These are phyloP conservation scores for Lates japonicus DNA, from an alignment of 2,797 vertebrate species.

Conservation along the genomic window DNA sequence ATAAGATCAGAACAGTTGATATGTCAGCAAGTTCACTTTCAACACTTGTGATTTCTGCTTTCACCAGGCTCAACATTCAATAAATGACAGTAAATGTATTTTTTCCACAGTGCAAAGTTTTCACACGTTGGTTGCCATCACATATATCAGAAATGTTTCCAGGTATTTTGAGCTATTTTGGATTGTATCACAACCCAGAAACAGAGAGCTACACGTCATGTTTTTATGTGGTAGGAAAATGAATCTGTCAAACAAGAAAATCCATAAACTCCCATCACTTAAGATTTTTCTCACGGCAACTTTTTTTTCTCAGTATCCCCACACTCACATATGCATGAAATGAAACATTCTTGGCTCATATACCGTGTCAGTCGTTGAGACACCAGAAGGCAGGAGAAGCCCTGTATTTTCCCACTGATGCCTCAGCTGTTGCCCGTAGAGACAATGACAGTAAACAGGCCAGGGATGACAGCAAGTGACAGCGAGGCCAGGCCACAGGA, in stretches of 20 bases:
- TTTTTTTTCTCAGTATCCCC: neutral
- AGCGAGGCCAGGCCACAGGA: conserved; percentile 67
- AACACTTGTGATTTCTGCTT: neutral
- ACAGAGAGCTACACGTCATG: neutral
- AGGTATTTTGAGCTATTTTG: neutral
- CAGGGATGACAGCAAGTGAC: conserved; percentile 70
- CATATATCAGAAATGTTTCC: neutral
- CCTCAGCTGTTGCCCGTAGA: conserved; percentile 61
- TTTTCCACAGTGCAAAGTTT: neutral
- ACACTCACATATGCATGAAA: conserved; percentile 24
- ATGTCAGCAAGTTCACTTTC: neutral
- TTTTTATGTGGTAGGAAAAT: conserved; percentile 9
- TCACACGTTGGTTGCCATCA: neutral
- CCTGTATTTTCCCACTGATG: conserved; percentile 81
- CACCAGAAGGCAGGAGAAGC: conserved; percentile 49
- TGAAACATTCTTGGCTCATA: neutral
- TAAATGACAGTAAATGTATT: neutral
- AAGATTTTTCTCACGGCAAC: conserved; percentile 24
- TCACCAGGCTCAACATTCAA: neutral
- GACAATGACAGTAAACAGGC: conserved; percentile 84
- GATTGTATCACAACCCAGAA: conserved; percentile 20
- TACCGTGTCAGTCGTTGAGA: neutral
- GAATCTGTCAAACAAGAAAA: conserved; percentile 12
- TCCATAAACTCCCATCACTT: conserved; percentile 3
- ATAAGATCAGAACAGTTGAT: neutral